These are phyloP conservation scores for Corydoras maculifer DNA, from an alignment of 2,113 vertebrate genomes.

Conservation along the genomic window DNA sequence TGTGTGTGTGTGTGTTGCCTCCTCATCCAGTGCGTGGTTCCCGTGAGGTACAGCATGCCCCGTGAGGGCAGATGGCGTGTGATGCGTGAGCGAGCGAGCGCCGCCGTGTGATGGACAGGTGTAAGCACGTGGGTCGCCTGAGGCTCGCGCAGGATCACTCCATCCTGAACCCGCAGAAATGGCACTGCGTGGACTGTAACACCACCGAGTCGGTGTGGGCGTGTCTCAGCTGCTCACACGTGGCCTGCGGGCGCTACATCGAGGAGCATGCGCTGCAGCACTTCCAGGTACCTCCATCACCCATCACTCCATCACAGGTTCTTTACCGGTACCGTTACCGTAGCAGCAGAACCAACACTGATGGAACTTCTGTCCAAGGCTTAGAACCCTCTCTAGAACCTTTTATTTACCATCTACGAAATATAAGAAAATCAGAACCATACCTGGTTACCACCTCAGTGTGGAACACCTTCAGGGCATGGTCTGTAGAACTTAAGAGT, in stretches of 20 bases:
- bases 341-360: too few relatives aligned
- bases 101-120: conserved; percentile 81
- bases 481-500: too few relatives aligned
- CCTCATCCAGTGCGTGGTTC: too few relatives aligned
- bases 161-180: conserved; percentile 97
- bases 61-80: conserved; percentile 30
- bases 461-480: too few relatives aligned
- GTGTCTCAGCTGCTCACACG: conserved; percentile 95
- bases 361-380: too few relatives aligned
- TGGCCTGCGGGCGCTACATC: conserved; percentile 91
- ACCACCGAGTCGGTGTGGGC: conserved; percentile 94
- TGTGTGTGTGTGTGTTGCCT: too few relatives aligned
- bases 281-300: conserved; percentile 62
- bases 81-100: conserved; percentile 22
- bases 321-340: too few relatives aligned
- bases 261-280: conserved; percentile 91
- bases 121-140: conserved; percentile 95
- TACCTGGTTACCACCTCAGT: too few relatives aligned
- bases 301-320: too few relatives aligned
- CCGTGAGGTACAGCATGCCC: conserved; percentile 18
- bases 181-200: conserved; percentile 87
- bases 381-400: too few relatives aligned
- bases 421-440: too few relatives aligned
- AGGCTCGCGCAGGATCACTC: conserved; percentile 95
- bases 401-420: too few relatives aligned